Conservation (phyloP, 2,113 vertebrate species). For the Nothoprocta pentlandii region DNA sequence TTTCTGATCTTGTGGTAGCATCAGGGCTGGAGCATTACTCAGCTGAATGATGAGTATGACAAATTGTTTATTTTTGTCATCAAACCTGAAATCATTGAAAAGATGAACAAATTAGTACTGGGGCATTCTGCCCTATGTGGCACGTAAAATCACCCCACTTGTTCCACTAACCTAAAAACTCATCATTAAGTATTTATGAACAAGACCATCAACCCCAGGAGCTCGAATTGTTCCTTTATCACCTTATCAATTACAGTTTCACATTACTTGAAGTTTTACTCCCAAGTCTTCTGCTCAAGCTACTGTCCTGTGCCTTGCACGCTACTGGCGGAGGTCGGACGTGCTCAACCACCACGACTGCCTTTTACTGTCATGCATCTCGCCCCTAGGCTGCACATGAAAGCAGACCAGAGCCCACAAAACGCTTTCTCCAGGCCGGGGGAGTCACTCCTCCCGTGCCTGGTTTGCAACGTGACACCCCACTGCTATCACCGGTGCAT, state of each 20-base stretch:
- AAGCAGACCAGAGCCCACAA: not conserved
- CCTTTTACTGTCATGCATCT: not conserved
- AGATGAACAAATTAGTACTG: constrained; percentile 28
- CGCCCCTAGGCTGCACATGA: not conserved
- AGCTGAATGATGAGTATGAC: constrained; percentile 88
- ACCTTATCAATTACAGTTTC: not conserved
- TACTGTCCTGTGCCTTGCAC: not conserved
- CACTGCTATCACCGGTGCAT: not conserved
- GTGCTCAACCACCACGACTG: not conserved
- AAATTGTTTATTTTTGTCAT: constrained; percentile 91
- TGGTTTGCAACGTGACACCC: not conserved
- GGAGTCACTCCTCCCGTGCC: not conserved
- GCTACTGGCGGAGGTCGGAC: not conserved
- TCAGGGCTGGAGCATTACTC: constrained; percentile 85
- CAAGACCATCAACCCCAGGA: not conserved
- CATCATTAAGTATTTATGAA: not conserved
- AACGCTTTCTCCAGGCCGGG: not conserved
- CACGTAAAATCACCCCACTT: not conserved
- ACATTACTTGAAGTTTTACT: not conserved
- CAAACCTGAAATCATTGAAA: constrained; percentile 79
- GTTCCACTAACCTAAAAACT: not conserved
- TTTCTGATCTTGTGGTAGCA: constrained; percentile 85
- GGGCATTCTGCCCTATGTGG: not conserved
- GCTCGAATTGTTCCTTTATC: not conserved
- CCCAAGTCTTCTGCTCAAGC: not conserved